phyloP scores from a whole-genome alignment of 2,888 invertebrate species.

The Aromia moschata region DNA sequence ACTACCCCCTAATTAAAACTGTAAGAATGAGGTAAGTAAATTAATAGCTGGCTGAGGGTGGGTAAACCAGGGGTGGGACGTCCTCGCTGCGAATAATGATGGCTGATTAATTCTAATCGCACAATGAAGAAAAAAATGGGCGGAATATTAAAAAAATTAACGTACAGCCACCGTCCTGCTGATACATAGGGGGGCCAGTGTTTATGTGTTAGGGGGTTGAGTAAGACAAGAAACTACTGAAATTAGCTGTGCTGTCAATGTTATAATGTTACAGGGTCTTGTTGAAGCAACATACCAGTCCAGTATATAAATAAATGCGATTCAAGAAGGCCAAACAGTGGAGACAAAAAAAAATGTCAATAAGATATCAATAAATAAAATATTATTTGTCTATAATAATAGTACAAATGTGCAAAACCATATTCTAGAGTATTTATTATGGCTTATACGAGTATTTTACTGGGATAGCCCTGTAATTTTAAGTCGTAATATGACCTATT shows the following conservation, averaged over 20 bases:
- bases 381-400: no score
- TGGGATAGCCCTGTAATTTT: no score
- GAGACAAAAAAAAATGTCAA: no score
- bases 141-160: constrained; percentile 14
- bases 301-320: constrained; percentile 26
- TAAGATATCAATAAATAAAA: no score
- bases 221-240: constrained; percentile 27
- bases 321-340: no score
- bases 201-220: constrained; percentile 23
- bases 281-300: constrained; percentile 26
- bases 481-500: no score
- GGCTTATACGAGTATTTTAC: no score
- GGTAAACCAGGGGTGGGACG: background rate
- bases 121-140: constrained; percentile 10
- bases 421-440: no score
- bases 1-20: constrained; percentile 20
- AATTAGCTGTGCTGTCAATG: constrained; percentile 52
- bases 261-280: constrained; percentile 45
- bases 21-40: constrained; percentile 3
- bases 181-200: constrained; percentile 13
- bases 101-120: background rate
- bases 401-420: no score
- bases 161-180: constrained; percentile 20
- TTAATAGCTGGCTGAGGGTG: background rate
- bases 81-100: background rate